A percentile compares a stretch with the other conserved stretches of the same genome.
Evolutionary conservation across 2,797 vertebrate species (phyloP).

Genomic region (Tenualosa ilisha): DNA sequence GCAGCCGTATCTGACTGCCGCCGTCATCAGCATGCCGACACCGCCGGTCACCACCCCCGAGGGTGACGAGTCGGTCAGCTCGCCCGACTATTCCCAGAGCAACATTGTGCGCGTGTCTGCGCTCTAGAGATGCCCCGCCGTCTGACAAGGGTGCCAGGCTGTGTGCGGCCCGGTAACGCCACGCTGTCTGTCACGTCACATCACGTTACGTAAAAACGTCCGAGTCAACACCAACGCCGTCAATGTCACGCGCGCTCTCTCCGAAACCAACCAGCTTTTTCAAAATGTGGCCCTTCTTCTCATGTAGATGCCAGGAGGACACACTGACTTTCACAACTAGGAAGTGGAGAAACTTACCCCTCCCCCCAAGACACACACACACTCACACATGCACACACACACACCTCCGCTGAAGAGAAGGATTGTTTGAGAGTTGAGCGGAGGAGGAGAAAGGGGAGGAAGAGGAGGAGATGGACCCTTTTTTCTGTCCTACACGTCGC

Average conservation of each 20-base stretch:
- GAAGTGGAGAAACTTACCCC: background rate
- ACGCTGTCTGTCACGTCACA: background rate
- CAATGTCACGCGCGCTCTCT: background rate
- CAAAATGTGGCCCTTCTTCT: background rate
- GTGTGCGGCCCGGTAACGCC: background rate
- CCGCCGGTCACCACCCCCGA: constrained; percentile 81
- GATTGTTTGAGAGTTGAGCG: constrained; percentile 34
- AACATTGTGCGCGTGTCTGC: constrained; percentile 93
- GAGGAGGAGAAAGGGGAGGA: constrained; percentile 37
- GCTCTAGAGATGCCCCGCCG: constrained; percentile 76
- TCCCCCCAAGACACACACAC: background rate
- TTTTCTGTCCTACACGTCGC: constrained; percentile 44
- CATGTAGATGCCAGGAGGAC: background rate
- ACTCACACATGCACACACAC: background rate
- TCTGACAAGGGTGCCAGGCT: background rate
- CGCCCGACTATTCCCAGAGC: constrained; percentile 80
- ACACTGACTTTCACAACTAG: background rate
- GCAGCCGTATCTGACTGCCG: constrained; percentile 84
- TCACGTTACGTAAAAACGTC: background rate
- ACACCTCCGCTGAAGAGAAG: background rate
- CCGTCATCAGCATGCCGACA: constrained; percentile 86
- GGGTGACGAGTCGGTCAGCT: constrained; percentile 78
- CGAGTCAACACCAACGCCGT: too few species aligned
- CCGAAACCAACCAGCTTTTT: background rate
- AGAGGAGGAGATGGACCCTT: constrained; percentile 40